Evolutionary conservation across 2,888 invertebrate genomes (phyloP).

Genomic region (Orthonychiurus folsomi): DNA sequence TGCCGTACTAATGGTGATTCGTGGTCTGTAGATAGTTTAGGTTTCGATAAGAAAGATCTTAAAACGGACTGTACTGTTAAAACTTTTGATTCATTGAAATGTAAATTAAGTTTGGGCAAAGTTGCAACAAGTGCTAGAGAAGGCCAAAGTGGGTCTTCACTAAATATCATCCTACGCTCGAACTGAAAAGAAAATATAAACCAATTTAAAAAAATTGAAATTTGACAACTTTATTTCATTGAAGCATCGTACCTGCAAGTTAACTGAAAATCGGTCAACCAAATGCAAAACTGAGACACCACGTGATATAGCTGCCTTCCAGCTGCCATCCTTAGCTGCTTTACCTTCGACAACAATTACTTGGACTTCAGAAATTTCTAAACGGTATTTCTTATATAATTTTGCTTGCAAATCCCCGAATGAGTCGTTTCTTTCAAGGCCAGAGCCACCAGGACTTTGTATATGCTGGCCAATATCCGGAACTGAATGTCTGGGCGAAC

Average conservation of each 20-base stretch:
- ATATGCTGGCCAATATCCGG: constrained; percentile 24
- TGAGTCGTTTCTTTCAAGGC: constrained; percentile 56
- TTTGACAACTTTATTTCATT: no score
- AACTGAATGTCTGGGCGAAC: constrained; percentile 30
- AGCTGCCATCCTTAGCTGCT: constrained; percentile 51
- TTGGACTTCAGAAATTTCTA: constrained; percentile 72
- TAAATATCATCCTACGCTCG: constrained; percentile 70
- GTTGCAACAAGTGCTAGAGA: constrained; percentile 72
- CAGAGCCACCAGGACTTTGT: constrained; percentile 17
- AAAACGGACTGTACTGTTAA: constrained; percentile 54
- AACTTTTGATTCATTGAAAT: constrained; percentile 85
- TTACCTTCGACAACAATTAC: constrained; percentile 78
- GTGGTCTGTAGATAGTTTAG: background rate
- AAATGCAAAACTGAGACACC: constrained; percentile 77
- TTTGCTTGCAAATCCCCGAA: constrained; percentile 49
- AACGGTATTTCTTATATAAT: constrained; percentile 42
- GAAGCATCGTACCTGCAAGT: constrained; percentile 48
- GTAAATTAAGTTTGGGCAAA: constrained; percentile 75
- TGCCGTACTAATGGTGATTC: no score
- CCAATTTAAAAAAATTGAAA: no score
- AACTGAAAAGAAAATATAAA: constrained; percentile 53
- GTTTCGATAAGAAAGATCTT: constrained; percentile 41
- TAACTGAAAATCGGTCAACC: constrained; percentile 66
- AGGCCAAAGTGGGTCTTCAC: constrained; percentile 78
- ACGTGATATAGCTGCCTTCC: constrained; percentile 76